phyloP scores from a whole-genome alignment of 2,113 vertebrate species.

The Pica pica region DNA sequence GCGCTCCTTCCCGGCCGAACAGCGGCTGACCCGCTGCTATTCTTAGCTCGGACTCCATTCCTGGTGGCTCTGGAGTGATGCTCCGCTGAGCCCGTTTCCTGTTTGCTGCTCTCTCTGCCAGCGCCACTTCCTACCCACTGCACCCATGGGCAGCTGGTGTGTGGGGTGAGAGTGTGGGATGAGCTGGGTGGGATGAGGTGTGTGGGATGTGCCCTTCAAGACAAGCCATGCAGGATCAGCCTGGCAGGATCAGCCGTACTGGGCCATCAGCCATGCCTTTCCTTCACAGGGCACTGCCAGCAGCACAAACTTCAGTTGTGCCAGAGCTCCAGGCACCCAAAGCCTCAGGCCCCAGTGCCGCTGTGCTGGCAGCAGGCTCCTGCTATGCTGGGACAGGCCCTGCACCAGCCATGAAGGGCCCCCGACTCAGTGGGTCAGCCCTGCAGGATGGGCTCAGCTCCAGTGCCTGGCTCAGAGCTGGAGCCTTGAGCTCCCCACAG shows the following conservation, averaged over 20 bases:
- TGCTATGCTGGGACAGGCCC: not conserved
- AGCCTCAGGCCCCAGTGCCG: accelerated
- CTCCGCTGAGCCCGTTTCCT: not conserved
- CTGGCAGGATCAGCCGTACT: accelerated
- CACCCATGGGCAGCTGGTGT: not conserved
- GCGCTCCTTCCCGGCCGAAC: not conserved
- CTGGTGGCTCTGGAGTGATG: constrained; percentile 4
- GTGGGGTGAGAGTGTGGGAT: not conserved
- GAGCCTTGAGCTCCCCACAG: not conserved
- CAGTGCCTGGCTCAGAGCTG: not conserved
- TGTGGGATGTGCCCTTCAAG: not conserved
- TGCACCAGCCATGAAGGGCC: not conserved
- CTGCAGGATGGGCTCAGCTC: accelerated
- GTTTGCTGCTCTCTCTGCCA: not conserved
- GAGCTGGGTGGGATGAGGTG: not conserved
- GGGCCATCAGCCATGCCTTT: not conserved
- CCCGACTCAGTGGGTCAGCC: accelerated
- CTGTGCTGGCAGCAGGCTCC: not conserved
- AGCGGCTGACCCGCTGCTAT: not conserved
- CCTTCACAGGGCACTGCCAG: accelerated
- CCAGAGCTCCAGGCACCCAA: accelerated
- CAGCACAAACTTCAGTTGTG: not conserved
- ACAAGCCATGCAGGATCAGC: not conserved
- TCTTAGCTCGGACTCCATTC: not conserved
- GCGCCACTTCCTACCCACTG: not conserved